Evolutionary conservation across 1,140 invertebrate genomes (phyloP), one percentile per base, ranked within the genome.

Genomic region (Diabrotica virgifera): DNA sequence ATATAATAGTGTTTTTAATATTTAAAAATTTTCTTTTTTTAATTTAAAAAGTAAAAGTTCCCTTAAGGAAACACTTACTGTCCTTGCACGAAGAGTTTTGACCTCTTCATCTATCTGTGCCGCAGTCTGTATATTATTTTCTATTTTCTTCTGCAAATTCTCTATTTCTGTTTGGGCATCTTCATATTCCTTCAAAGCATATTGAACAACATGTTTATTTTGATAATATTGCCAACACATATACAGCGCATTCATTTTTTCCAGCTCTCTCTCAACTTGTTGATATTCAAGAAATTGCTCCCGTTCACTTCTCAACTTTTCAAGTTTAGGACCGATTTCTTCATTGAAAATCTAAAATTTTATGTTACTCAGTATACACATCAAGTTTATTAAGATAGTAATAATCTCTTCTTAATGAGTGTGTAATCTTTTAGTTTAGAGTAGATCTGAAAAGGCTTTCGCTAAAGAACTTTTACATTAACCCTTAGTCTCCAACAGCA

Each of bases 221-320:
- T 80, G 75, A 46, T 85, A 73, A 85, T 85, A 95, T 75, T 86
- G 87, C 82, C 86, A 95, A 36, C 92, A 93, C 52, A 89, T 82
- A 79, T 87, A 85, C 24, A 95, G 85, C 74, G 89, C 88, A 13
- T 85, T 87, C 46, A 95, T 85, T 75, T 94, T 89, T 70, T 98
- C 94, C 14, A 97, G 78, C 78, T 97, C 94, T 68, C 95, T 83
- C 68, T 90, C 87, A 6, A 92, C 83, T 72, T 93, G 90, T 78
- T 97, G 93, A 76, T 90, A 97, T 78, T 98, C 94, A 53, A 95
- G 82, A 78, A 93, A 97, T 64, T 91, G 88, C 0, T 86, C 81
- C 52, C 93, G 83, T 75, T 99, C 95, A 67, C 93, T 87, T 75
- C 93, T 90, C 35, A 98, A 78, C 79, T 94, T 96, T 37, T 89